Percentiles rank a stretch among this genome's conserved stretches.
Evolutionary conservation across 2,797 vertebrate species (phyloP).

Genomic region (Eutrigla gurnardus): DNA sequence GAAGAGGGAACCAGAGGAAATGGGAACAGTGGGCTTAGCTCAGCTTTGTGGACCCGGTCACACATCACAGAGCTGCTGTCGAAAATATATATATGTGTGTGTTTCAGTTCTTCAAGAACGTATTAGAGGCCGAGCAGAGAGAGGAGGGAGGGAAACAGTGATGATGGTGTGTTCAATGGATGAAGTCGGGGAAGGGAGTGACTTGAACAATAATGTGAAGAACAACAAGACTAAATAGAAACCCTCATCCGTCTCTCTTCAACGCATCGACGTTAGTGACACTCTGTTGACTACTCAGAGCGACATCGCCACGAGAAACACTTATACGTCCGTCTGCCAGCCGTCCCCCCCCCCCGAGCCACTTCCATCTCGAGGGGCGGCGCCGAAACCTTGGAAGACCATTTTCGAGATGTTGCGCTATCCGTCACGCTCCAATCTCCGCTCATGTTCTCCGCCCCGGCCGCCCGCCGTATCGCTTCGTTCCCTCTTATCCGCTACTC

Average conservation of each 20-base stretch:
- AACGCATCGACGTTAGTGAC: constrained; percentile 33
- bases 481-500: constrained; percentile 68
- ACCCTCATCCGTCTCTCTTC: constrained; percentile 8
- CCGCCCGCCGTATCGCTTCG: constrained; percentile 60
- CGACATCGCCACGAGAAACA: constrained; percentile 45
- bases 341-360: constrained; percentile 17
- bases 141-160: neutral
- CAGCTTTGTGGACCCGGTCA: constrained; percentile 46
- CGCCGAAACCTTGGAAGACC: constrained; percentile 42
- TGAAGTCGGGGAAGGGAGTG: neutral
- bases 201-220: neutral
- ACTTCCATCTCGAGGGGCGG: constrained; percentile 30
- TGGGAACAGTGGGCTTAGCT: constrained; percentile 48
- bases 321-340: constrained; percentile 42
- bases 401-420: constrained; percentile 59
- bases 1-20: constrained; percentile 56
- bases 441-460: constrained; percentile 29
- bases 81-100: constrained; percentile 24
- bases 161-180: constrained; percentile 26
- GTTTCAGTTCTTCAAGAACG: constrained; percentile 40
- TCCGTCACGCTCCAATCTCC: constrained; percentile 70
- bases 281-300: constrained; percentile 46
- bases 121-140: constrained; percentile 13
- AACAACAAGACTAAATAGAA: constrained; percentile 4
- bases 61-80: constrained; percentile 44